Evolutionary conservation across 2,888 invertebrate genomes (phyloP), one percentile per base, ranked within the genome.

Genomic region (Lutraria lutraria): DNA sequence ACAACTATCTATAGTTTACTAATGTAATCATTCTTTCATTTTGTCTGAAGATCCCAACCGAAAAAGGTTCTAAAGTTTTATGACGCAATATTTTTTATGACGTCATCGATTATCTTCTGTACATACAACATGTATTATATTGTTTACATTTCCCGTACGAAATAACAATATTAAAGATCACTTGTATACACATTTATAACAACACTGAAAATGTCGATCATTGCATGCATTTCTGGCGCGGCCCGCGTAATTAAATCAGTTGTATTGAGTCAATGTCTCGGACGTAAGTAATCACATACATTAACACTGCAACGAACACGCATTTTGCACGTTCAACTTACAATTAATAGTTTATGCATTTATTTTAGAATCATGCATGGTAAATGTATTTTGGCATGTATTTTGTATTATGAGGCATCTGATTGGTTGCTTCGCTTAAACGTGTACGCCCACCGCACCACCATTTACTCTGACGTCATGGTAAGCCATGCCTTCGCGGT

Each of bases 381-480:
- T 34, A 63, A n/a, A 25, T 34, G 68, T 72, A 16, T 84, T 72
- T 84, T 76, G 76, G 76, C 81, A 60, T 87, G 87, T 29, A 52
- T 56, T 76, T 53, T 83, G 16, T 29, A 76, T 21, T 56, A 53
- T 54, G 52, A 68, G 68, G 25, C 81, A 53, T 29, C 68, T 86
- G 63, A 88, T 85, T 88, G 85, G 76, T 72, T 76, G 60, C 13
- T 81, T 31, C 83, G n/a, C 31, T 86, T 85, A 91, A 8, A 91
- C 89, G 54, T 91, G 91, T 13, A 91, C 89, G 43, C 89, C 91
- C 16, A 85, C 84, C 53, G 52, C 85, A 29, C 93, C 94, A 0
- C 94, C 94, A 88, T 93, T 93, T 68, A 91, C 80, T 83, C 93
- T 88, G 56, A 92, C 90, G 85, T 93, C 93, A 88, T 92, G 93